Evolutionary conservation across 2,797 vertebrate species (phyloP), one percentile per base, ranked within the genome.

Genomic region (Galago senegalensis): DNA sequence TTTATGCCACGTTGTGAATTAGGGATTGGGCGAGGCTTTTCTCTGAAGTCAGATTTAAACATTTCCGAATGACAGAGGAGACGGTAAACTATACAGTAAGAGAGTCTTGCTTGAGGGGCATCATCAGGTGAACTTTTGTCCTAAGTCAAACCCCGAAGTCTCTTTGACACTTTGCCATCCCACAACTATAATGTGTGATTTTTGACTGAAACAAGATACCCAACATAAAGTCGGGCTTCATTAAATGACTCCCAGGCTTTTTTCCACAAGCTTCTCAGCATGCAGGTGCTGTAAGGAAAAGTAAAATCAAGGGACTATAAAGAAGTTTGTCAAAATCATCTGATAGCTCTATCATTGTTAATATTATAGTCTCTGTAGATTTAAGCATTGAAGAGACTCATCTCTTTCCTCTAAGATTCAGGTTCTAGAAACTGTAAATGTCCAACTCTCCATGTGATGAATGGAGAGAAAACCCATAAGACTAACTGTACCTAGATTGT

Each of bases 341-440:
- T 80, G 75, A 93, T 73, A 96, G 43, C 40, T 86, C 25, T 85
- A n/a, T 49, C 3, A 0, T 29, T 72, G 58, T 58, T 94, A 83
- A 23, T 53, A 82, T 69, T 91, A 89, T 1, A n/a, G 31, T 83
- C 20, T 92, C 61, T 53, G 43, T 34, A 79, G 37, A 70, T 67
- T 94, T 95, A 29, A 87, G n/a, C n/a, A 58, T 67, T 87, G 75
- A 72, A n/a, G 10, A 75, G 34, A 95, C 80, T 80, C 31, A 25
- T 81, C 56, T 94, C 76, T 82, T 25, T 87, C 18, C 29, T 87
- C 43, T n/a, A 83, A 90, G 72, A 92, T n/a, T 85, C 43, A 91
- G 31, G 76, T 31, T 13, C 37, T 82, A 18, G 56, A 43, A 95
- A 96, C 40, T 56, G 23, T 76, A 97, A 96, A 93, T 91, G 84